phyloP scores from a whole-genome alignment of 1,140 invertebrate species.

The Leptinotarsa defecta region DNA sequence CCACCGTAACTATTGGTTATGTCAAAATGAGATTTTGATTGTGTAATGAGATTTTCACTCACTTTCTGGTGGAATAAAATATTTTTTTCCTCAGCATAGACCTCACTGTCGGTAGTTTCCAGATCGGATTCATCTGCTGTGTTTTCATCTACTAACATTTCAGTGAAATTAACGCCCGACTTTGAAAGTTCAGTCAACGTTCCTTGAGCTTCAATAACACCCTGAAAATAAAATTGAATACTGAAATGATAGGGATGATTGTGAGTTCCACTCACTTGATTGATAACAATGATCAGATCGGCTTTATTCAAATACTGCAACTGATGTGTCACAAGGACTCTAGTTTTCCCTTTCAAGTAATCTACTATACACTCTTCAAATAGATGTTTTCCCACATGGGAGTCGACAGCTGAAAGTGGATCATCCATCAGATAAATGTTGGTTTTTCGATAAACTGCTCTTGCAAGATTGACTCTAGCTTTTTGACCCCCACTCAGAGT shows the following conservation, averaged over 20 bases:
- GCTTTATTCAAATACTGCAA: constrained; percentile 76
- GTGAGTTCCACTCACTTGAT: constrained; percentile 62
- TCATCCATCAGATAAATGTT: constrained; percentile 82
- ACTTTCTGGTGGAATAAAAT: background rate
- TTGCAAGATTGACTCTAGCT: constrained; percentile 83
- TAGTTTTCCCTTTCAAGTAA: constrained; percentile 64
- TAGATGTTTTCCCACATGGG: constrained; percentile 36
- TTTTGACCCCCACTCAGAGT: constrained; percentile 86
- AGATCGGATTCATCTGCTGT: constrained; percentile 33
- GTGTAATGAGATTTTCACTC: background rate
- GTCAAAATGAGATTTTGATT: background rate
- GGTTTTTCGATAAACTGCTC: constrained; percentile 72
- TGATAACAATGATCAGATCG: constrained; percentile 77
- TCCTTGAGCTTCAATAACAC: constrained; percentile 62
- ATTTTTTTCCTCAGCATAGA: background rate
- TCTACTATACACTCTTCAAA: constrained; percentile 60
- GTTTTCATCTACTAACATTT: constrained; percentile 55
- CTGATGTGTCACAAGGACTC: constrained; percentile 83
- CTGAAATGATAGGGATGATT: too few species aligned
- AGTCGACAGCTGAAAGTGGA: constrained; percentile 76
- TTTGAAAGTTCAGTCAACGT: constrained; percentile 61
- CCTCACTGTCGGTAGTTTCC: background rate
- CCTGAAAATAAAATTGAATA: constrained; percentile 50
- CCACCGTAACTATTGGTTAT: too few species aligned
- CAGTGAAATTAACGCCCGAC: constrained; percentile 63